Base-by-base conservation (phyloP, 2,888 invertebrate species). In the Cephus runcator region DNA sequence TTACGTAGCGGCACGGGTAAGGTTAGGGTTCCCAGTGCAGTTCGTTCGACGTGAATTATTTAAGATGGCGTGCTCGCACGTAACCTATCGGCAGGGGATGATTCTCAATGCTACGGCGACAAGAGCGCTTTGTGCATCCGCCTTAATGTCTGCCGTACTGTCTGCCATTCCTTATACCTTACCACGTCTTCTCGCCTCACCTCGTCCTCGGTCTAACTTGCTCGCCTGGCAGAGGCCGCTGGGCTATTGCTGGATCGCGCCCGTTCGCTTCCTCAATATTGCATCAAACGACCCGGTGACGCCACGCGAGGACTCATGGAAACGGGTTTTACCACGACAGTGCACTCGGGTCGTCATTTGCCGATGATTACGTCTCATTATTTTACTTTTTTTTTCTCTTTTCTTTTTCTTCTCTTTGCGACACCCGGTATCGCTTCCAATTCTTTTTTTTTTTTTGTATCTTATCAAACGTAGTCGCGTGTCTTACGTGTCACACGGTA, bases 1-100 rank as follows among this genome's bases (percentile, higher is more conserved):
- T 56, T 56, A 56, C 56, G 36, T 23, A 23, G 23, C 9, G 15
- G 56, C 56, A 56, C 56, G 23, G 56, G 23, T 56, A 9, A 56
- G 56, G 56, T 56, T 56, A 56, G 56, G 23, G 23, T 56, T 23
- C 15, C 56, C 6, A 15, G 56, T 56, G 23, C 23, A 56, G 40
- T 23, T 23, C 23, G 15, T 40, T 40, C 15, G 0, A 56, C 81
- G 80, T 90, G 89, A 90, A 91, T 91, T 90, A 91, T 90, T 90
- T 85, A 91, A 87, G 85, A 84, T 90, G 84, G 89, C 90, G 90
- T 91, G 89, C 56, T 56, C 15, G 23, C 23, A 56, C 34, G 68
- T 69, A 68, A 69, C 33, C 31, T n/a, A 75, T 33, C 69, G 68
- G 34, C 34, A 73, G 75, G 23, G 23, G 15, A 34, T 69, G 23